A percentile compares a stretch with the other conserved stretches of the same genome.
Conservation (phyloP, 2,113 vertebrate genomes). For the Pseudorectes ferrugineus region DNA sequence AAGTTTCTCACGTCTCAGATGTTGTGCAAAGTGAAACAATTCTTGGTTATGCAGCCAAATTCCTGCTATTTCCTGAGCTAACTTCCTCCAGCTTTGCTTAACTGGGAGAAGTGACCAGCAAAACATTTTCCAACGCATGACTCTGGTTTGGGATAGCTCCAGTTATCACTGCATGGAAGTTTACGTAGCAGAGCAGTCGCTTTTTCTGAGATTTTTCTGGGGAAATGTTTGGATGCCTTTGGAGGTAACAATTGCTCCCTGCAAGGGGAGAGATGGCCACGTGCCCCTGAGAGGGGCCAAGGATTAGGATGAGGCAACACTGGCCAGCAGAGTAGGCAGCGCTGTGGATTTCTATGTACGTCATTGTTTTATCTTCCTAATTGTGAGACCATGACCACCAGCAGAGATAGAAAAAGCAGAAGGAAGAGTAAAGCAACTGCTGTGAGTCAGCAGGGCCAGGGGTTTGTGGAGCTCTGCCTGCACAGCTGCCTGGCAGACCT, state of each 20-base stretch:
- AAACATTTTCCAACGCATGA: background rate
- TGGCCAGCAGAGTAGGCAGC: background rate
- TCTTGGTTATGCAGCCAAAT: background rate
- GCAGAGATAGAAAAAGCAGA: slow-evolving; percentile 13
- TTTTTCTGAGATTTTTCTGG: background rate
- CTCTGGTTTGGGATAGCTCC: background rate
- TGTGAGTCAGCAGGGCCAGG: background rate
- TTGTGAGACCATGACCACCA: background rate
- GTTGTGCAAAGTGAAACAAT: background rate
- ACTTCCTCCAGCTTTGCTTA: background rate
- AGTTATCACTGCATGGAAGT: background rate
- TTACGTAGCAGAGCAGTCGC: background rate
- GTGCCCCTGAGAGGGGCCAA: background rate
- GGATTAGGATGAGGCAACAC: background rate
- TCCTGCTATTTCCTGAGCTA: background rate
- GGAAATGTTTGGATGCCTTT: background rate
- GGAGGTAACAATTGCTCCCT: background rate
- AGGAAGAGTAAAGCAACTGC: background rate
- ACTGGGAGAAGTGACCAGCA: background rate
- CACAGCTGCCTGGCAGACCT: background rate
- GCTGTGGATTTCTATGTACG: background rate
- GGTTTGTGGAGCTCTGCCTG: background rate
- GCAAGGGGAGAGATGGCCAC: background rate
- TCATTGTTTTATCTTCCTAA: background rate
- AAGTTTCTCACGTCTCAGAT: background rate